Conservation (phyloP, 2,797 vertebrate genomes). For the Mormyrops boulengeri region DNA sequence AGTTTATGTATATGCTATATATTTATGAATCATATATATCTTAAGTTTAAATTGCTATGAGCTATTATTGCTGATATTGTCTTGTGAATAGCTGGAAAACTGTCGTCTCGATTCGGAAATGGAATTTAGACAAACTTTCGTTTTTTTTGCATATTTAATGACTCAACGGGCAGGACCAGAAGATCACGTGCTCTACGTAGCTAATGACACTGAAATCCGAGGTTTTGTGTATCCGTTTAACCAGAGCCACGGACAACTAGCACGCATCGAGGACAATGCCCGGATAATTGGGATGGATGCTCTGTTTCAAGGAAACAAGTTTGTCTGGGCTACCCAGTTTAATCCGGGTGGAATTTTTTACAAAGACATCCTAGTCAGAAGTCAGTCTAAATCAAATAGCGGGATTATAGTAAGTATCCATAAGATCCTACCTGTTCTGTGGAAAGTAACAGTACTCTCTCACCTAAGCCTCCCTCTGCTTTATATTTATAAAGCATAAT, state of each 20-base stretch:
- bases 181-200: constrained; percentile 83
- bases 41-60: not conserved
- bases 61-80: constrained; percentile 16
- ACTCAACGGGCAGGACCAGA: constrained; percentile 71
- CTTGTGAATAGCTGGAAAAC: constrained; percentile 34
- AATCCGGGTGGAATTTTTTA: constrained; percentile 83
- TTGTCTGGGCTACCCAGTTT: constrained; percentile 82
- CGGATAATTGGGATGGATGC: constrained; percentile 79
- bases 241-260: constrained; percentile 71
- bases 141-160: constrained; percentile 38
- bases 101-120: constrained; percentile 48
- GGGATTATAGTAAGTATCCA: constrained; percentile 73
- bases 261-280: constrained; percentile 75
- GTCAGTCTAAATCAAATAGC: constrained; percentile 63
- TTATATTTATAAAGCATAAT: not conserved
- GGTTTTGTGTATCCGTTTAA: constrained; percentile 84
- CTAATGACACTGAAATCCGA: constrained; percentile 83
- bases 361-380: constrained; percentile 62
- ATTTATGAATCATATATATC: not conserved
- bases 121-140: constrained; percentile 44
- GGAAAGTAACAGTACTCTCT: not conserved
- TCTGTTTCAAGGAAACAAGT: constrained; percentile 76
- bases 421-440: not conserved
- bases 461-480: not conserved
- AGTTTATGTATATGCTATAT: constrained; percentile 1